Percentiles rank a stretch among this genome's conserved stretches.
These are phyloP conservation scores for Cancer borealis DNA, from an alignment of 2,888 invertebrate species.

Conservation along the genomic window DNA sequence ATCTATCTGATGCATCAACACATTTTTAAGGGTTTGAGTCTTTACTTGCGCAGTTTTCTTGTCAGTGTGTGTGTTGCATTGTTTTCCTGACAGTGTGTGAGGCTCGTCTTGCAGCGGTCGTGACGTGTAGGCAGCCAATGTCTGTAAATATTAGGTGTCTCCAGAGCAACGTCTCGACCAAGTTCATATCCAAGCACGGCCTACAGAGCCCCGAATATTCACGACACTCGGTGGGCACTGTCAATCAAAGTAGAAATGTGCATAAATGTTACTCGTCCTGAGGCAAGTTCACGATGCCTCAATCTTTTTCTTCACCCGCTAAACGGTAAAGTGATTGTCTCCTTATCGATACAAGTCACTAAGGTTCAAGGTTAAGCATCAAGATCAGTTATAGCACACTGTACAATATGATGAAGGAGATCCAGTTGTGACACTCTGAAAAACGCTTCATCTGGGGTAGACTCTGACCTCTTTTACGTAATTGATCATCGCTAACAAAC, in stretches of 20 bases:
- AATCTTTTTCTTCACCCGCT: background rate
- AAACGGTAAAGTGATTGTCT: background rate
- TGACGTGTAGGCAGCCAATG: background rate
- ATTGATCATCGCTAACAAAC: background rate
- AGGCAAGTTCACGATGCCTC: background rate
- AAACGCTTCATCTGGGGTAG: background rate
- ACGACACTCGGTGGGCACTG: background rate
- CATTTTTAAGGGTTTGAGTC: no score
- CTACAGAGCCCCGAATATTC: background rate
- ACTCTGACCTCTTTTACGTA: background rate
- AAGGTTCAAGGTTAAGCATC: background rate
- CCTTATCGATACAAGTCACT: background rate
- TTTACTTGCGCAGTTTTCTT: background rate
- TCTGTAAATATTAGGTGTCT: background rate
- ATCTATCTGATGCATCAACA: no score
- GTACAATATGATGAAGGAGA: background rate
- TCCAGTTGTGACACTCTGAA: background rate
- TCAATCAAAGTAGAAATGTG: background rate
- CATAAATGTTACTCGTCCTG: background rate
- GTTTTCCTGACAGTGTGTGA: background rate
- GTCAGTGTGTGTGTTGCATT: background rate
- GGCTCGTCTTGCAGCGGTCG: background rate
- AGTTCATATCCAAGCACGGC: background rate
- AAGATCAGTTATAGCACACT: background rate
- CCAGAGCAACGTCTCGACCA: background rate